Evolutionary conservation across 2,797 vertebrate species (phyloP).

Genomic region (Phoeniculus purpureus): DNA sequence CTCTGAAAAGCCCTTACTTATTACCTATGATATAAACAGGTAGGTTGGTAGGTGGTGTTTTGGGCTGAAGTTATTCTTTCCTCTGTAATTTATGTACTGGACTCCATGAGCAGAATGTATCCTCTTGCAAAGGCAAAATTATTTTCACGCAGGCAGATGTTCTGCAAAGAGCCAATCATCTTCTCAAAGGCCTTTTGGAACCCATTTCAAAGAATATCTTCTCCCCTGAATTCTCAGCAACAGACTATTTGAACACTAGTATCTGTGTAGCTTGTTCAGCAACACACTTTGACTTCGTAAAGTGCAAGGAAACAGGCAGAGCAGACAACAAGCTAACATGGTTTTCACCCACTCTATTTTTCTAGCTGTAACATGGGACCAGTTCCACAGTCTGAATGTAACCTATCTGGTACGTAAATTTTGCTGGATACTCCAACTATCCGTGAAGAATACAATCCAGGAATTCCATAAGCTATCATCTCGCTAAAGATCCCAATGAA

Average conservation of each 20-base stretch:
- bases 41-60: constrained; percentile 6
- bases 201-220: background rate
- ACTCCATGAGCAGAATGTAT: background rate
- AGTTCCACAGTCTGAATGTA: background rate
- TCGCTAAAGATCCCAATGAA: background rate
- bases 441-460: background rate
- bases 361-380: background rate
- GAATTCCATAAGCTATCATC: background rate
- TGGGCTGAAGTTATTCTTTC: constrained; percentile 15
- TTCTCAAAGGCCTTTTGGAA: background rate
- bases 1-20: constrained; percentile 38
- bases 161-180: background rate
- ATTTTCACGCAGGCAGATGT: background rate
- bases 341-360: background rate
- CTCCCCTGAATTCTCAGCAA: background rate
- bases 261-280: background rate
- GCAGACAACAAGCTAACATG: background rate
- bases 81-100: background rate
- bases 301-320: background rate
- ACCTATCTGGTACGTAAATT: background rate
- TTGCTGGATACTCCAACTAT: background rate
- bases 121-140: background rate
- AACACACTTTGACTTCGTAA: background rate
- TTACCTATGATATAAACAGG: constrained; percentile 52
- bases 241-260: background rate